Evolutionary conservation across 2,888 invertebrate genomes (phyloP), one percentile per base, ranked within the genome.

Genomic region (Taenaris catops): DNA sequence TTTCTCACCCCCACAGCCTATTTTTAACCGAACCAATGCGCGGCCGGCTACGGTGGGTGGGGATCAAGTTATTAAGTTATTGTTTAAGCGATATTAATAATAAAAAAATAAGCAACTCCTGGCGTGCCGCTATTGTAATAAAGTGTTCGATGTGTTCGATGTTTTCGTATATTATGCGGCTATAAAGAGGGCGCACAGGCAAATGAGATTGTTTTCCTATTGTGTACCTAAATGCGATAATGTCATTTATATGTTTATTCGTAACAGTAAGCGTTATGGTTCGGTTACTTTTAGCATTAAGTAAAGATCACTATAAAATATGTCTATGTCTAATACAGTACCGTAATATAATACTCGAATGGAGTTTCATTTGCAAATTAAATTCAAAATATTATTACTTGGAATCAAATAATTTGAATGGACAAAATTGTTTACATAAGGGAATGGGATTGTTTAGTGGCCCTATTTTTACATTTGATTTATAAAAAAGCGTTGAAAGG

Each of bases 51-150:
- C 68, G 61, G 68, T 68, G 69, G 76, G 81, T 69, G 79, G 84
- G 78, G 80, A 58, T 71, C 63, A 61, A 72, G 66, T 79, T 83
- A 83, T 83, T 78, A 80, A 79, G 79, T 83, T 81, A 83, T 84
- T 86, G 81, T 84, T 84, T 83, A 84, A 78, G 71, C 66, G 59
- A 70, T 78, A 79, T 83, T 76, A 74, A 81, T 81, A 79, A 76
- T 76, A 81, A 80, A 83, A 76, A 83, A 81, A 73, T 69, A 72
- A 72, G 56, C 58, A 55, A 54, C 62, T 58, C 62, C 48, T 51
- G 57, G 49, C 63, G 58, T 60, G 64, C 64, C 65, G 66, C 68
- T 72, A 67, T 68, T 68, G 62, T 67, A 60, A 71, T 69, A 68
- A 63, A 61, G 58, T 52, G 63, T 57, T 58, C 60, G 58, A 43